Conservation (phyloP, 2,797 vertebrate genomes). For the Acrocephalus scirpaceus region DNA sequence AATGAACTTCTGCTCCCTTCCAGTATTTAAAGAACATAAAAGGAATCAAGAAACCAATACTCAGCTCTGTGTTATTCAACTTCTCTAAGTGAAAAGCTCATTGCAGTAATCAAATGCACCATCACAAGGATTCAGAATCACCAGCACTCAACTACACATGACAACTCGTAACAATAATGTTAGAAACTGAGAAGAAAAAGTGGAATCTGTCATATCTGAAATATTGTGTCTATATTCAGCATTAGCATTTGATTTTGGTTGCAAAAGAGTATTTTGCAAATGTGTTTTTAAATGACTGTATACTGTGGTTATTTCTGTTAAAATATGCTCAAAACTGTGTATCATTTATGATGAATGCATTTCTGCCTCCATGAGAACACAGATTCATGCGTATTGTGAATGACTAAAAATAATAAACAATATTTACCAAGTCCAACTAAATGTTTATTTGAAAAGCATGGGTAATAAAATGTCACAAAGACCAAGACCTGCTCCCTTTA, state of each 20-base stretch:
- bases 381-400: neutral
- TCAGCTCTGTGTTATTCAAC: neutral
- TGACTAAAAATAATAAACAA: neutral
- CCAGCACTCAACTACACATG: neutral
- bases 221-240: neutral
- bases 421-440: slow-evolving; percentile 27
- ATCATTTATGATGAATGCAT: neutral
- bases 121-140: neutral
- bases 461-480: slow-evolving; percentile 2
- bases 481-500: slow-evolving; percentile 19
- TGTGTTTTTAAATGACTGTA: slow-evolving; percentile 24
- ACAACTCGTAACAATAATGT: neutral
- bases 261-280: slow-evolving; percentile 23
- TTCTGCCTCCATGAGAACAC: neutral
- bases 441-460: slow-evolving; percentile 3
- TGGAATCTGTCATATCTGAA: slow-evolving; percentile 8
- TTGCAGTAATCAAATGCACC: neutral
- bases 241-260: slow-evolving; percentile 19
- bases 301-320: slow-evolving; percentile 17
- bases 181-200: neutral
- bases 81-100: neutral
- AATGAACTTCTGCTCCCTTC: neutral
- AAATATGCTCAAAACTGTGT: neutral
- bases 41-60: neutral
- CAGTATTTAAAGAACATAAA: neutral